These are phyloP conservation scores for Drosophila meridionalis DNA, from an alignment of 2,888 invertebrate species.

Conservation along the genomic window DNA sequence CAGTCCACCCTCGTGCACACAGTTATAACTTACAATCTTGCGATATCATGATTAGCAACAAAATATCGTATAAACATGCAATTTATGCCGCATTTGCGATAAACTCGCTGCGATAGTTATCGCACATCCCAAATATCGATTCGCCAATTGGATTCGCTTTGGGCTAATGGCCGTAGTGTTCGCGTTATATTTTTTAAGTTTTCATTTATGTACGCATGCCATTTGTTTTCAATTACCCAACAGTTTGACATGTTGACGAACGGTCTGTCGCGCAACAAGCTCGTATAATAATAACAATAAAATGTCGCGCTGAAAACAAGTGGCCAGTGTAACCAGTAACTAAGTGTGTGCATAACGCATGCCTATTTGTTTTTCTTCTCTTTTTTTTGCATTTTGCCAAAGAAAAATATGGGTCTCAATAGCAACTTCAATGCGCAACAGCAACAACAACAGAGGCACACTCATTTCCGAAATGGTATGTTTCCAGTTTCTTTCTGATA, in stretches of 20 bases:
- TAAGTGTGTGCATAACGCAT: conserved; percentile 35
- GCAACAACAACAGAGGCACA: conserved; percentile 31
- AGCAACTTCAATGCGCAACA: conserved; percentile 37
- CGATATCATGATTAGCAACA: conserved; percentile 1
- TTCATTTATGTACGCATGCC: conserved; percentile 9
- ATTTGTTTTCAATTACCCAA: conserved; percentile 20
- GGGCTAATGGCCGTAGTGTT: conserved; percentile 32
- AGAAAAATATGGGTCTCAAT: conserved; percentile 51
- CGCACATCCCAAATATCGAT: conserved; percentile 47
- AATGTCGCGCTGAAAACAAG: conserved; percentile 35
- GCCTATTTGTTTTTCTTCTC: conserved; percentile 12
- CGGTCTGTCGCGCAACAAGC: conserved; percentile 7
- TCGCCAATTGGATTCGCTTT: conserved; percentile 29
- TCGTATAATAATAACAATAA: conserved; percentile 4
- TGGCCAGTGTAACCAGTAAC: conserved; percentile 16
- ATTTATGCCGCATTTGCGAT: conserved; percentile 10
- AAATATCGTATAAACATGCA: conserved; percentile 9
- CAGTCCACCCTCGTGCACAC: neutral
- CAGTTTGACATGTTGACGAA: conserved; percentile 6
- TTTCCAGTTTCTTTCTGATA: conserved; percentile 35
- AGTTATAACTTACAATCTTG: neutral
- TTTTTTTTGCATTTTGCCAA: conserved; percentile 11
- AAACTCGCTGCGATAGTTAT: conserved; percentile 12
- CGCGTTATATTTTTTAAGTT: conserved; percentile 37
- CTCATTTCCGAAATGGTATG: conserved; percentile 57